A percentile compares a stretch with the other conserved stretches of the same genome.
Evolutionary conservation across 1,140 invertebrate genomes (phyloP).

Genomic region (Sminthurinus signatus): DNA sequence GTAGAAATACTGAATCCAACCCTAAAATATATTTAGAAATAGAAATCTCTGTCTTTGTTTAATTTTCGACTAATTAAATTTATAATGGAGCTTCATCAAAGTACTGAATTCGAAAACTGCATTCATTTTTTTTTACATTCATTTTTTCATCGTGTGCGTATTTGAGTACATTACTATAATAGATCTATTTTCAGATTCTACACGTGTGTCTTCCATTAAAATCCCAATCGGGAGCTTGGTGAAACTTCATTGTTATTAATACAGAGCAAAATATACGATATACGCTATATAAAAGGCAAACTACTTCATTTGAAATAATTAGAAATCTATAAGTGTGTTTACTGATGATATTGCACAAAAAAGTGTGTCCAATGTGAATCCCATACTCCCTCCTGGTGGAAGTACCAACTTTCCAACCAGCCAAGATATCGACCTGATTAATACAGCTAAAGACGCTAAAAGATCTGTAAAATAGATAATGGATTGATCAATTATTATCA

Average conservation of each 20-base stretch:
- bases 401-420: conserved; percentile 54
- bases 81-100: background rate
- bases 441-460: conserved; percentile 64
- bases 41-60: background rate
- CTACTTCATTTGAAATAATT: background rate
- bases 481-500: conserved; percentile 10
- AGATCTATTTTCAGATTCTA: no score
- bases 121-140: no score
- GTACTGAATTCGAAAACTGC: background rate
- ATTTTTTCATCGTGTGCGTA: no score
- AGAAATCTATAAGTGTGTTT: conserved; percentile 46
- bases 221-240: no score
- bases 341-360: conserved; percentile 68
- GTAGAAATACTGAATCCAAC: no score
- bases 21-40: no score
- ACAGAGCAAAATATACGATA: no score
- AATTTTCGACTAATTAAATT: background rate
- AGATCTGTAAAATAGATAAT: conserved; percentile 13
- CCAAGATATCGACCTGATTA: conserved; percentile 63
- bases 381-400: conserved; percentile 52
- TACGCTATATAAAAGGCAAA: background rate
- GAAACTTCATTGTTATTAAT: no score
- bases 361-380: conserved; percentile 58
- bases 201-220: no score
- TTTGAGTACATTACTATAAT: no score